These are phyloP conservation scores for Trypoxylus dichotomus DNA, from an alignment of 1,140 invertebrate genomes.

Conservation along the genomic window DNA sequence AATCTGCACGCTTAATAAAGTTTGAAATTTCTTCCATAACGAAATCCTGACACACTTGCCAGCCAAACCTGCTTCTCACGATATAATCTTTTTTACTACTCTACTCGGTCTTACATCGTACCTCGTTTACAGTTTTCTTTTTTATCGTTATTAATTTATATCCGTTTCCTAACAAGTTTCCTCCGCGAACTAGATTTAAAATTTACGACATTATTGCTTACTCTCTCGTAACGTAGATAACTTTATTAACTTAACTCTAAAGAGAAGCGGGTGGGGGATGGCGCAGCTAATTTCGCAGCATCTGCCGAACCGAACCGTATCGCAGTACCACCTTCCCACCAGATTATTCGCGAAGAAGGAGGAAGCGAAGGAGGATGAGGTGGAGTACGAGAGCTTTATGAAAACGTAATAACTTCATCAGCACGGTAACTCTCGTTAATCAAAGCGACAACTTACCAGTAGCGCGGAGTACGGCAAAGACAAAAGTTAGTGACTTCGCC, in stretches of 20 bases:
- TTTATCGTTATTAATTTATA: background rate
- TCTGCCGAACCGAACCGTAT: background rate
- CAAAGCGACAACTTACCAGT: constrained; percentile 20
- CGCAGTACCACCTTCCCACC: background rate
- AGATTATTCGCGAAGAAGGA: background rate
- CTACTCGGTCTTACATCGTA: no score
- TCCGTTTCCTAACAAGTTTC: background rate
- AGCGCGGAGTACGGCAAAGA: background rate
- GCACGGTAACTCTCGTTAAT: constrained; percentile 6
- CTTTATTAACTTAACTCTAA: background rate
- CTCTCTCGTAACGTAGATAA: background rate
- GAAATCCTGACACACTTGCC: no score
- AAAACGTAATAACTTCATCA: constrained; percentile 25
- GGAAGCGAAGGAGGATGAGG: background rate
- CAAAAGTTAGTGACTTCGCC: constrained; percentile 5
- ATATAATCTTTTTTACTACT: no score
- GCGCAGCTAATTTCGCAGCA: background rate
- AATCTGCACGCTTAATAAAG: no score
- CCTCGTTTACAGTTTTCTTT: background rate
- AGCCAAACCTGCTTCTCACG: no score
- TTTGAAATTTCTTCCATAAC: no score
- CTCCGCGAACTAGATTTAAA: background rate
- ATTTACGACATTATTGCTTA: background rate
- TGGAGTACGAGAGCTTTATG: background rate
- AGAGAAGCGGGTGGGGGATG: background rate